Evolutionary conservation across 2,888 invertebrate genomes (phyloP).

Genomic region (Ectobius pallidus): DNA sequence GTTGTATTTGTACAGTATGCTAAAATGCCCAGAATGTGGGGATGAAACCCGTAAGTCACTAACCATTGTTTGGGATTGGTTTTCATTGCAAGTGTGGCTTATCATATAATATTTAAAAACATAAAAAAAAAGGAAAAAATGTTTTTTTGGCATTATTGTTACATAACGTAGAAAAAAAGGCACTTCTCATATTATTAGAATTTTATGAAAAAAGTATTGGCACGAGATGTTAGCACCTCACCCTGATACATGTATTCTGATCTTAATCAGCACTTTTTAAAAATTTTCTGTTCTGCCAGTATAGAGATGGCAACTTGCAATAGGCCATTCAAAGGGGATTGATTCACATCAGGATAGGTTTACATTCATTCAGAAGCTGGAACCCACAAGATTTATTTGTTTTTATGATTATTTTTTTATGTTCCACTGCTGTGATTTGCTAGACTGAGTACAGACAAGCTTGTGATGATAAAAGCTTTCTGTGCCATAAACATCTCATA

Average conservation of each 20-base stretch:
- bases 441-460: constrained; percentile 59
- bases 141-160: constrained; percentile 33
- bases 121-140: constrained; percentile 31
- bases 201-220: constrained; percentile 12
- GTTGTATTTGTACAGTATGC: constrained; percentile 34
- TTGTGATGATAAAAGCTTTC: constrained; percentile 28
- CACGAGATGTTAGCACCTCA: constrained; percentile 21
- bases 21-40: constrained; percentile 16
- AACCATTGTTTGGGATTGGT: constrained; percentile 39
- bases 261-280: constrained; percentile 19
- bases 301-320: constrained; percentile 21
- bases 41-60: constrained; percentile 27
- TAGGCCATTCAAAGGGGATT: constrained; percentile 32
- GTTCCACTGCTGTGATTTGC: constrained; percentile 70
- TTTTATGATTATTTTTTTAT: no score
- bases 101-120: constrained; percentile 21
- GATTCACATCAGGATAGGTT: constrained; percentile 20
- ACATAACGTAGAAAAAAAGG: constrained; percentile 21
- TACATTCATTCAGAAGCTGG: constrained; percentile 29
- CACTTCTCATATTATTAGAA: constrained; percentile 1
- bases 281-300: not conserved
- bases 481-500: constrained; percentile 35
- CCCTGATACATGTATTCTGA: constrained; percentile 15
- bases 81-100: constrained; percentile 40
- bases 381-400: constrained; percentile 10